phyloP scores from a whole-genome alignment of 2,797 vertebrate genomes.

The Molossus alvarezi region DNA sequence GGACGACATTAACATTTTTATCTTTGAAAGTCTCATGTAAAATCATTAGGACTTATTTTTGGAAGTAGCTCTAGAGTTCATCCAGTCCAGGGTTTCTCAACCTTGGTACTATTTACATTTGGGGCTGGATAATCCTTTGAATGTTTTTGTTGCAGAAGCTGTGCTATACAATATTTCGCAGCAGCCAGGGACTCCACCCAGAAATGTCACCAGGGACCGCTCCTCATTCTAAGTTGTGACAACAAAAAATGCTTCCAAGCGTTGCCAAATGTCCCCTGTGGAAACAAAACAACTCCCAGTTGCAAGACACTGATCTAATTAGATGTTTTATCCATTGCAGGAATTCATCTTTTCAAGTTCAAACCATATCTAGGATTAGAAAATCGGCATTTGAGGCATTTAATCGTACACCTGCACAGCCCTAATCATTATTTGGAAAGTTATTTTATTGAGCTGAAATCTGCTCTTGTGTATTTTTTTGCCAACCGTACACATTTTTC shows the following conservation, averaged over 20 bases:
- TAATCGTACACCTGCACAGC: background rate
- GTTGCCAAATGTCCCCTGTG: background rate
- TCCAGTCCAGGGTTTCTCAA: background rate
- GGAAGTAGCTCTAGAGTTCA: background rate
- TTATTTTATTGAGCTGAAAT: background rate
- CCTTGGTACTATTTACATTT: background rate
- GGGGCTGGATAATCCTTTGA: background rate
- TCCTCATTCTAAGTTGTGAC: background rate
- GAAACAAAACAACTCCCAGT: background rate
- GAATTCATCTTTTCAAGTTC: background rate
- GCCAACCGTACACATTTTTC: background rate
- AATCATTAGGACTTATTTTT: background rate
- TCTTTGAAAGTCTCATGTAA: background rate
- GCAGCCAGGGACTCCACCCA: no score
- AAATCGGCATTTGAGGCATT: background rate
- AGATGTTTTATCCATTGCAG: background rate
- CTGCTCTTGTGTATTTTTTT: background rate
- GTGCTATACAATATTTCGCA: background rate
- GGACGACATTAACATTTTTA: background rate
- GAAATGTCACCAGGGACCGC: background rate
- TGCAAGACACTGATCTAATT: background rate
- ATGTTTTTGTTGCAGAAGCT: background rate
- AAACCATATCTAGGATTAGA: background rate
- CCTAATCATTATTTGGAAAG: background rate
- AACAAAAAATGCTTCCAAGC: background rate